Base-by-base conservation (phyloP, 2,797 vertebrate species). In the Xenopus petersii region DNA sequence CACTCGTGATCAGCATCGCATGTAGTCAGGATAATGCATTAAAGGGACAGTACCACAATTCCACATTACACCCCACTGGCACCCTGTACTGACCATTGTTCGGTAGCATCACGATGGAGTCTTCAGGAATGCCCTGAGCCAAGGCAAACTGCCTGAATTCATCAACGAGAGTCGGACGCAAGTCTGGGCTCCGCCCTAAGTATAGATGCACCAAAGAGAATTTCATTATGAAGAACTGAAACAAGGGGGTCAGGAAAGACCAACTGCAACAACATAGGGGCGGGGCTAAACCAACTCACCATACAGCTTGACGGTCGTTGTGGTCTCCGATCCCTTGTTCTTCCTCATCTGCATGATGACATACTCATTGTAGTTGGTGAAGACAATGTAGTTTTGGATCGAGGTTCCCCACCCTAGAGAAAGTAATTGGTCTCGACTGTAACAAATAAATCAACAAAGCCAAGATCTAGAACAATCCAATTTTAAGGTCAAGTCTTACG, bases 301-400 rank as follows among this genome's bases (percentile, higher is more conserved):
- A 0, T 93, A 96, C 46, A 98, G 93, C 79, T 91, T 95, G 47
- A 93, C 62, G 0, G 91, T 89, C 1, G 84, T 86, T 71, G 80
- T 88, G 51, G 46, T 84, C 76, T 65, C 88, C 42, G 10, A 83
- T n/a, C 6, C 87, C 83, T 85, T 93, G 54, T 75, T 69, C 70
- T 91, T 95, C 80, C 81, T 88, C 88, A 88, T 88, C 42, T 95
- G 86, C 55, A 96, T 46, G 12, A 98, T 91, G 10, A 93, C 93
- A 0, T 95, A 98, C 80, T 97, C 95, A 0, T 94, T 80, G 0
- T 98, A 98, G 89, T 97, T 94, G 15, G 96, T 96, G 82, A 89
- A 92, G 55, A 93, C 91, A 75, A 98, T 93, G 0, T 95, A 97
- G 61, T 88, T 85, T 1, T 88, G 89, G 64, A 95, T 84, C 26